Evolutionary conservation across 2,888 invertebrate species (phyloP).

Genomic region (Phyllotreta striolata): DNA sequence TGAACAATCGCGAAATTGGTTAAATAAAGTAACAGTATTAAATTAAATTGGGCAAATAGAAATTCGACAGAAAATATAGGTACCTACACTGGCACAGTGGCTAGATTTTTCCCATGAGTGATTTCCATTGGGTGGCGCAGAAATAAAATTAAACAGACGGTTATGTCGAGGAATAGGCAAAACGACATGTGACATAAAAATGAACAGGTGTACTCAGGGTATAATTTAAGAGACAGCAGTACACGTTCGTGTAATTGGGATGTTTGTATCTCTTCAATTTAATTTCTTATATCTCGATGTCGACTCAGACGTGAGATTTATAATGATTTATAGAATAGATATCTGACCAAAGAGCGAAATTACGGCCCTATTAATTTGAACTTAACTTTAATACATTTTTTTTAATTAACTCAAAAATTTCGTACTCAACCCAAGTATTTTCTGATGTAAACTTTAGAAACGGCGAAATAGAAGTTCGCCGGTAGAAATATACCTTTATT

Average conservation of each 20-base stretch:
- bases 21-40: too few relatives aligned
- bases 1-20: too few relatives aligned
- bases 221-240: conserved; percentile 6
- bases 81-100: background rate
- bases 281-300: background rate
- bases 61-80: background rate
- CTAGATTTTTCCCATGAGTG: too few relatives aligned
- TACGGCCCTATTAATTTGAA: too few relatives aligned
- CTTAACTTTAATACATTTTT: too few relatives aligned
- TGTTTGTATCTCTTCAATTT: conserved; percentile 14
- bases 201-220: conserved; percentile 6
- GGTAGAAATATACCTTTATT: too few relatives aligned
- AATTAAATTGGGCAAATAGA: background rate
- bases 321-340: background rate
- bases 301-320: background rate
- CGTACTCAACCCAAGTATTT: too few relatives aligned
- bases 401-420: too few relatives aligned
- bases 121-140: too few relatives aligned
- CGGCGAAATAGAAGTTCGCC: too few relatives aligned
- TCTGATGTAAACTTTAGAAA: too few relatives aligned
- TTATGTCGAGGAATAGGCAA: conserved; percentile 6
- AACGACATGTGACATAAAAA: conserved; percentile 5
- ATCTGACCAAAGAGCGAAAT: too few relatives aligned
- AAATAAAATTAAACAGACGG: background rate
- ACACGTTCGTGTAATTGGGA: conserved; percentile 9